Conservation (phyloP, 2,888 invertebrate genomes). For the Cotesia congregata region DNA sequence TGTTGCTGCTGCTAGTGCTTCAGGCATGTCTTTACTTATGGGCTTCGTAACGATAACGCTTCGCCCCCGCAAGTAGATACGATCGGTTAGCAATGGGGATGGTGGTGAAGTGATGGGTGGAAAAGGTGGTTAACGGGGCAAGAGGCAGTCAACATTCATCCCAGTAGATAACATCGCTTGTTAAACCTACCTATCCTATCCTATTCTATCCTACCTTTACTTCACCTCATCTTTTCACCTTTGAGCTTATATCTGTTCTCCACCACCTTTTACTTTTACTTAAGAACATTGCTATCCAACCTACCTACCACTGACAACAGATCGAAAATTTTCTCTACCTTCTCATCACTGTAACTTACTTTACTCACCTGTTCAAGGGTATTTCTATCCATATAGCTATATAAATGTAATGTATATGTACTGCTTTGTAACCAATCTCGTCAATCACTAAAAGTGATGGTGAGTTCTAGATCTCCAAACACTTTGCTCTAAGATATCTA, state of each 20-base stretch:
- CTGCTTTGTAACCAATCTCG: conserved; percentile 18
- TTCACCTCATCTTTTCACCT: conserved; percentile 47
- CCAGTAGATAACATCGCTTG: conserved; percentile 68
- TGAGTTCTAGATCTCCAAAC: neutral
- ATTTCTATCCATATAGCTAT: too few species aligned
- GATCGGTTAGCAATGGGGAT: conserved; percentile 48
- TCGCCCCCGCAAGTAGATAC: conserved; percentile 49
- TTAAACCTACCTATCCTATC: conserved; percentile 60
- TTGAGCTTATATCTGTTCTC: conserved; percentile 46
- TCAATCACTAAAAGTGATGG: neutral
- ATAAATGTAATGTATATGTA: conserved; percentile 15
- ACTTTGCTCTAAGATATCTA: neutral
- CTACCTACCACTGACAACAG: conserved; percentile 63
- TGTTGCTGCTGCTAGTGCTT: conserved; percentile 2
- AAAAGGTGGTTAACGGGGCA: conserved; percentile 51
- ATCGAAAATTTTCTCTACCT: conserved; percentile 54
- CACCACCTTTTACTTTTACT: conserved; percentile 42
- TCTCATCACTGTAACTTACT: conserved; percentile 32
- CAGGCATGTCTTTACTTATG: conserved; percentile 31
- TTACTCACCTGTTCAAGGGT: conserved; percentile 1
- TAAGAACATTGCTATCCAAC: conserved; percentile 48
- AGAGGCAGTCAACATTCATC: conserved; percentile 61
- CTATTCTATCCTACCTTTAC: conserved; percentile 43
- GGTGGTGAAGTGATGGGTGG: conserved; percentile 35
- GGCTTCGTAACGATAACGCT: conserved; percentile 42